Evolutionary conservation across 2,797 vertebrate species (phyloP), one percentile per base, ranked within the genome.

Genomic region (Sebastes miniatus): DNA sequence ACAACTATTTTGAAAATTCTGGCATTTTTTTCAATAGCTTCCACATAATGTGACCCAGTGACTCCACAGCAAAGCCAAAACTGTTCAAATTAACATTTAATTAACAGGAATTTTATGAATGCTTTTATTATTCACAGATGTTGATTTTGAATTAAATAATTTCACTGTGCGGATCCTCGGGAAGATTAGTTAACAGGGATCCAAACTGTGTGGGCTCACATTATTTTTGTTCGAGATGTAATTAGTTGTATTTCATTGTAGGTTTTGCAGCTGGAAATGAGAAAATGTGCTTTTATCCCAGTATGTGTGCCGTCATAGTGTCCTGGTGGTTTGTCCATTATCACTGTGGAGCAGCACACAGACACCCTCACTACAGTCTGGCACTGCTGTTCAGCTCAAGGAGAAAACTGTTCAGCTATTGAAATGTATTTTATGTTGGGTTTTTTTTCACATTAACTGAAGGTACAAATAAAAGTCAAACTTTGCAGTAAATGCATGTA

Each of bases 161-260:
- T 77, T 76, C 4, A 69, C 4, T 36, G 11, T 27, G 27, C 5
- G 6, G 47, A 61, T 82, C 65, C 24, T 43, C 11, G 3, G 5
- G 6, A 47, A 52, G 57, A 76, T 76, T 73, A 71, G 13, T 27
- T 43, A 20, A 77, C 36, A 20, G 4, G 20, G 39, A 77, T 56
- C 16, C n/a, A 76, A 36, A 70, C 36, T 74, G 20, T 73, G 24
- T 64, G 36, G 29, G 63, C 59, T 79, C 18, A 31, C 58, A 57
- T 73, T 1, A 54, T 47, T 82, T 58, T 65, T 54, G 6, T 64
- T 22, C 16, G 9, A 58, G n/a, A 73, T 58, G 74, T 59, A 59
- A 87, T 86, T 43, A 77, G 5, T 61, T 85, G 76, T 10, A 74
- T 83, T 76, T 66, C 12, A 78, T 22, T 70, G 58, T 56, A n/a